phyloP scores from a whole-genome alignment of 2,113 vertebrate species.

The Suncus etruscus region DNA sequence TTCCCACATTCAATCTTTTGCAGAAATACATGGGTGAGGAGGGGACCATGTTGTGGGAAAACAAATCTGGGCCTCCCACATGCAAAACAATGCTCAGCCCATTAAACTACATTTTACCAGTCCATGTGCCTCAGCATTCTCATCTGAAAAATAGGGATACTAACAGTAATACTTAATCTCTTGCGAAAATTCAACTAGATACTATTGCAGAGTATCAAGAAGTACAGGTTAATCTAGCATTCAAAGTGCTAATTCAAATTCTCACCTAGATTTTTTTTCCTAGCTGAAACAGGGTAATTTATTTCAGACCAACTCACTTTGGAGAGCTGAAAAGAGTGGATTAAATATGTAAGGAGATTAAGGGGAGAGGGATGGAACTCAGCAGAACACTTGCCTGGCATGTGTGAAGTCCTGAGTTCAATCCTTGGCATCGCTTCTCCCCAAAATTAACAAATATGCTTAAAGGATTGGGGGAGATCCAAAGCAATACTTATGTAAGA shows the following conservation, averaged over 20 bases:
- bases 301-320: not conserved
- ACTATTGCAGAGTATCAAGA: not conserved
- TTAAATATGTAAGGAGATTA: not conserved
- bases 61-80: too few species aligned
- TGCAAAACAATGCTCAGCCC: too few species aligned
- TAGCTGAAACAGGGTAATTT: slow-evolving; percentile 6
- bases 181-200: slow-evolving; percentile 9
- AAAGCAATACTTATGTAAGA: not conserved
- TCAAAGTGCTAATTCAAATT: slow-evolving; percentile 44
- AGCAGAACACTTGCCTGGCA: too few species aligned
- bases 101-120: too few species aligned
- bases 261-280: slow-evolving; percentile 44
- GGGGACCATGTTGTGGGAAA: too few species aligned
- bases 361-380: too few species aligned
- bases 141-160: not conserved
- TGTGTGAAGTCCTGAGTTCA: too few species aligned
- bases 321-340: slow-evolving; percentile 3
- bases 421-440: too few species aligned
- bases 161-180: not conserved
- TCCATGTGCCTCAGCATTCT: not conserved
- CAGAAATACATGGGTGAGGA: too few species aligned
- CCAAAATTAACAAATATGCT: slow-evolving; percentile 28
- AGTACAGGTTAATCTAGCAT: slow-evolving; percentile 16
- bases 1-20: too few species aligned
- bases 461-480: not conserved